These are phyloP conservation scores for Scarus forsteni DNA, from an alignment of 2,797 vertebrate genomes.

Conservation along the genomic window DNA sequence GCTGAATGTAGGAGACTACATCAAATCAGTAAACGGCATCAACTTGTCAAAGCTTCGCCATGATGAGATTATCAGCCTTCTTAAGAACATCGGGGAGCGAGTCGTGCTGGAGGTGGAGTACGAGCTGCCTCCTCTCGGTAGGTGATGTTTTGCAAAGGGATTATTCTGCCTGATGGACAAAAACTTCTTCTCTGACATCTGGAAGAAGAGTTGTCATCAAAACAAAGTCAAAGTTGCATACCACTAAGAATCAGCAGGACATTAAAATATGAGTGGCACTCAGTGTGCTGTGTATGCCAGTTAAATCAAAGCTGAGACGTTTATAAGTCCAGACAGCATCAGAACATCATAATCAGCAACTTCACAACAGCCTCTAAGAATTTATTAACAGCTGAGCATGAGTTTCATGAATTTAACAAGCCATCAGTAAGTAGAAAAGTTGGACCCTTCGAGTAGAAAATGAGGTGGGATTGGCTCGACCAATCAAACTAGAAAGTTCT, in stretches of 20 bases:
- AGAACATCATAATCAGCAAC: background rate
- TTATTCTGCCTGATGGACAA: background rate
- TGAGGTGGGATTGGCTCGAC: background rate
- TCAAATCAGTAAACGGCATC: slow-evolving; percentile 97
- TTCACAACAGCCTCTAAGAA: background rate
- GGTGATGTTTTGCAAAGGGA: slow-evolving; percentile 19
- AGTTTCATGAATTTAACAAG: background rate
- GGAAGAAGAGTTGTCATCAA: background rate
- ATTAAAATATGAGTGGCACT: background rate
- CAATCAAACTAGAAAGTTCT: no score
- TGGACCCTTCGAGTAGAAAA: no score
- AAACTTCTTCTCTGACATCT: background rate
- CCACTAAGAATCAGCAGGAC: background rate
- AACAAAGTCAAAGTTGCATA: slow-evolving; percentile 6
- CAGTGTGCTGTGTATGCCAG: background rate
- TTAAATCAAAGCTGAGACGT: background rate
- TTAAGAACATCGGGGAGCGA: slow-evolving; percentile 96
- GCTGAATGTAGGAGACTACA: slow-evolving; percentile 95
- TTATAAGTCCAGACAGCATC: slow-evolving; percentile 6
- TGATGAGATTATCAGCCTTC: slow-evolving; percentile 95
- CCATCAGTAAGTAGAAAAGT: background rate
- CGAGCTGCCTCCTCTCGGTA: slow-evolving; percentile 92
- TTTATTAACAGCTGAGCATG: background rate
- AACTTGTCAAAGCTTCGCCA: slow-evolving; percentile 95
- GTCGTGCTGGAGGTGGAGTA: slow-evolving; percentile 98